Evolutionary conservation across 2,888 invertebrate genomes (phyloP).

Genomic region (Pocota personata): DNA sequence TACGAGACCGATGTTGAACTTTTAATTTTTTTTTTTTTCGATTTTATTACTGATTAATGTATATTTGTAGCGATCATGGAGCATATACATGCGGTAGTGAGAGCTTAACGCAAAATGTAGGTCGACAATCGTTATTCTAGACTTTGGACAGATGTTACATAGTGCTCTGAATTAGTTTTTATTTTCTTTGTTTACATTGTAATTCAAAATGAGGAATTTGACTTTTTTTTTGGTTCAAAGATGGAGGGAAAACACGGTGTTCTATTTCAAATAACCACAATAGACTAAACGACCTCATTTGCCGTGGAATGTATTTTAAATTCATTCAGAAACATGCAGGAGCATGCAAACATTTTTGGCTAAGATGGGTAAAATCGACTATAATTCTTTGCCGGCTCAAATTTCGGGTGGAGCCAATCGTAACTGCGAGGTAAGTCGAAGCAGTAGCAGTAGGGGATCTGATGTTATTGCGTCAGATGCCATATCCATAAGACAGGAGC

Average conservation of each 20-base stretch:
- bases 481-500: too few relatives aligned
- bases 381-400: too few relatives aligned
- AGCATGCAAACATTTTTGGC: background rate
- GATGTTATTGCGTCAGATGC: too few relatives aligned
- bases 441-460: too few relatives aligned
- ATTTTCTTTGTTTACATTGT: constrained; percentile 35
- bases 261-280: constrained; percentile 23
- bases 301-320: constrained; percentile 1
- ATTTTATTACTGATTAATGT: background rate
- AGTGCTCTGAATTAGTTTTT: constrained; percentile 13
- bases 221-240: background rate
- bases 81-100: constrained; percentile 37
- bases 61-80: constrained; percentile 9
- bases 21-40: background rate
- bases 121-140: constrained; percentile 44
- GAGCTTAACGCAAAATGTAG: constrained; percentile 56
- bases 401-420: too few relatives aligned
- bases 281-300: constrained; percentile 53
- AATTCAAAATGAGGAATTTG: constrained; percentile 24
- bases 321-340: background rate
- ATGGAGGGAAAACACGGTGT: background rate
- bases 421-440: too few relatives aligned
- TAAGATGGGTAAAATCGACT: too few relatives aligned
- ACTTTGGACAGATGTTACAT: constrained; percentile 56
- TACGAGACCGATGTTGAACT: background rate